Conservation (phyloP, 2,888 invertebrate species). For the Doris montereyensis region DNA sequence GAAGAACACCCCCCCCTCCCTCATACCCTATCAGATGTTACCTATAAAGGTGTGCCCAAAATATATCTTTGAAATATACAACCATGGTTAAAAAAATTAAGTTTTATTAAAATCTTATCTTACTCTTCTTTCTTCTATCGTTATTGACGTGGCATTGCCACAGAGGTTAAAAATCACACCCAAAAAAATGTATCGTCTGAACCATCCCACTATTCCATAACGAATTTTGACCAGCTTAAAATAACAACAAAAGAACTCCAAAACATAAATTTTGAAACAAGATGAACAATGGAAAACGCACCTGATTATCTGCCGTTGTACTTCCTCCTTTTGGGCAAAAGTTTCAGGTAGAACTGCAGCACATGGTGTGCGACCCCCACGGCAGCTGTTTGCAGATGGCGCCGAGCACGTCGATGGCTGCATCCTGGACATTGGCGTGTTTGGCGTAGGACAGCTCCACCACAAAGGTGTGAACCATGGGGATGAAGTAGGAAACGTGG, state of each 20-base stretch:
- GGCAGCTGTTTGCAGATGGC: conserved; percentile 84
- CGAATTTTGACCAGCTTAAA: too few relatives aligned
- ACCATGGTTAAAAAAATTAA: too few relatives aligned
- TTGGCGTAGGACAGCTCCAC: conserved; percentile 83
- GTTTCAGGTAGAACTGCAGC: conserved; percentile 85
- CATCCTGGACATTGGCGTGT: conserved; percentile 78
- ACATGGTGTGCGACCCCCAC: conserved; percentile 91
- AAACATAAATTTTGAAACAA: conserved; percentile 71
- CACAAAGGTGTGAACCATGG: conserved; percentile 86
- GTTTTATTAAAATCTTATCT: too few relatives aligned
- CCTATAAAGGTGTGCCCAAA: too few relatives aligned
- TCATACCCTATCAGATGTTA: too few relatives aligned
- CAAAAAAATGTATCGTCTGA: too few relatives aligned
- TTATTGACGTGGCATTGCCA: too few relatives aligned
- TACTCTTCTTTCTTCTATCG: too few relatives aligned
- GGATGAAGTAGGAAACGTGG: conserved; percentile 88
- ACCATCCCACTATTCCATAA: too few relatives aligned
- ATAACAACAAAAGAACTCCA: not conserved
- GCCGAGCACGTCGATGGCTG: conserved; percentile 86
- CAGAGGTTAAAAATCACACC: too few relatives aligned
- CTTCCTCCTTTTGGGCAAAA: conserved; percentile 81
- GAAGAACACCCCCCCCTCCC: too few relatives aligned
- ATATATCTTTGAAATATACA: too few relatives aligned
- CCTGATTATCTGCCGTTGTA: conserved; percentile 86
- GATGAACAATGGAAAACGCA: conserved; percentile 46